Evolutionary conservation across 1,140 invertebrate species (phyloP), one percentile per base, ranked within the genome.

Genomic region (Drosophila chauvacae): DNA sequence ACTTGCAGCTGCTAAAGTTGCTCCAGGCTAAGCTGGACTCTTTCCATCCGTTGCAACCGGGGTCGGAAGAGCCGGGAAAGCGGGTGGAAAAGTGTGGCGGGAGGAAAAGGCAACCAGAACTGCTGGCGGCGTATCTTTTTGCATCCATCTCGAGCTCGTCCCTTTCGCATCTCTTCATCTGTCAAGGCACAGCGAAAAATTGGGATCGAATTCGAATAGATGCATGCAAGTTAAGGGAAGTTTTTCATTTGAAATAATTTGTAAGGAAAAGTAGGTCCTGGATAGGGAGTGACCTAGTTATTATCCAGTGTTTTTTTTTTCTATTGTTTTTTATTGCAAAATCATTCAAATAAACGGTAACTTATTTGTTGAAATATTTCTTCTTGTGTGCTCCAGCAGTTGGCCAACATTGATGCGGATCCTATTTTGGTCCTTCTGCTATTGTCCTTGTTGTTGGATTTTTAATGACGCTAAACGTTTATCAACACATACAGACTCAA

Each of bases 401-500:
- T 50, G 55, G 59, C 48, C 50, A 74, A 47, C 71, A 74, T 64
- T 71, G 76, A 77, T 68, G 73, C 55, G 68, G 7, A 62, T 77
- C 37, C 53, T 39, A 35, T 56, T 56, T 56, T 56, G 53, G 35
- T 56, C 53, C 72, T 33, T 62, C 37, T 76, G 60, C 41, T 60
- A 47, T 55, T 61, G 74, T 48, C 61, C 41, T 57, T 80, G 55
- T 65, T 81, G 72, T 48, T 78, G 68, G 60, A 57, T 64, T 58
- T 78, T 84, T 90, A 90, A 90, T 77, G 85, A 88, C 85, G 77
- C 65, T 88, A 80, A 87, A 88, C 80, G 81, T 81, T 90, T 84
- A 84, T 77, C 68, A 83, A 88, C 83, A 80, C 58, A 86, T 82
- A 86, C 39, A 86, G 64, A 74, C 48, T 71, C 72, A 84, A 10